phyloP scores from a whole-genome alignment of 2,888 invertebrate species.

The Caenorhabditis sulstoni region DNA sequence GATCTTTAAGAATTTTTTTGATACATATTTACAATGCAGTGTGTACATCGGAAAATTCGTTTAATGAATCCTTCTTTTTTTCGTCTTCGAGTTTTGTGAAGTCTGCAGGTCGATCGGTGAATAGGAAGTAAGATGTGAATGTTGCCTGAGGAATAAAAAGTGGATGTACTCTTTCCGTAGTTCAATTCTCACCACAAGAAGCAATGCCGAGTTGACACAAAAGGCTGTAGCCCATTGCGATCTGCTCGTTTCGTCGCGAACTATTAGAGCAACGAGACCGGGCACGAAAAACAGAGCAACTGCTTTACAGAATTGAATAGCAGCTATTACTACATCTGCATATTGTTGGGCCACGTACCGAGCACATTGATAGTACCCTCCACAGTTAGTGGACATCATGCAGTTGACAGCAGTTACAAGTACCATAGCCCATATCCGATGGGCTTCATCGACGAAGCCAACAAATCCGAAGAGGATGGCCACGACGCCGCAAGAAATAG shows the following conservation, averaged over 20 bases:
- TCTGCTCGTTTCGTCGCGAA: conserved; percentile 27
- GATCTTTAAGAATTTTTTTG: neutral
- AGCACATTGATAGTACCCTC: conserved; percentile 43
- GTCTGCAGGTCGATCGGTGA: conserved; percentile 38
- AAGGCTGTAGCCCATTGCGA: conserved; percentile 29
- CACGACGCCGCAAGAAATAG: conserved; percentile 35
- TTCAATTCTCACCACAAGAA: conserved; percentile 15
- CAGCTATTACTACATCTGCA: conserved; percentile 37
- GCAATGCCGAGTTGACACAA: conserved; percentile 23
- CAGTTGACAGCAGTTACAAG: conserved; percentile 26
- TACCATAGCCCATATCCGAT: conserved; percentile 25
- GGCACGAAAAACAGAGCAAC: conserved; percentile 43
- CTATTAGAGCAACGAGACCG: conserved; percentile 33
- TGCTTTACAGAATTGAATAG: conserved; percentile 44
- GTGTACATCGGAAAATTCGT: neutral
- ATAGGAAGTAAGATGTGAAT: conserved; percentile 32
- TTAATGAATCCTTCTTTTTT: neutral
- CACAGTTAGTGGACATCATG: conserved; percentile 42
- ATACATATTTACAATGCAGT: neutral
- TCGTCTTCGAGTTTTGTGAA: conserved; percentile 19
- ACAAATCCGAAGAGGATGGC: conserved; percentile 26
- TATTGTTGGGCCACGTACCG: conserved; percentile 29
- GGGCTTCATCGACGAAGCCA: conserved; percentile 18
- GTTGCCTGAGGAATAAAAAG: conserved; percentile 16
- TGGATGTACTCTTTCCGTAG: neutral